These are phyloP conservation scores for Glaucomys volans DNA, from an alignment of 2,113 vertebrate species.

Conservation along the genomic window DNA sequence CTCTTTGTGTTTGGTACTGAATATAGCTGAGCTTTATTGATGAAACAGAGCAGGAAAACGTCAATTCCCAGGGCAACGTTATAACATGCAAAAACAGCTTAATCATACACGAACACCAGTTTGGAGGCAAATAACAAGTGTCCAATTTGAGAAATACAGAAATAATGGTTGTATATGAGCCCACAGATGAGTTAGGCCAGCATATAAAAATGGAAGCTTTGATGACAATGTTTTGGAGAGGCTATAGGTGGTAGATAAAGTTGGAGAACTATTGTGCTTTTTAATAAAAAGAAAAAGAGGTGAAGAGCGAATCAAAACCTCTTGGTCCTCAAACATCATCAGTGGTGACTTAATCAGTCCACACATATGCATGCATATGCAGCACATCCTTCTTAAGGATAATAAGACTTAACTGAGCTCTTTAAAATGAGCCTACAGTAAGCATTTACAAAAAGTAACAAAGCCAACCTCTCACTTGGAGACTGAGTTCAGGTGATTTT, in stretches of 20 bases:
- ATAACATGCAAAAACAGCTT: slow-evolving; percentile 27
- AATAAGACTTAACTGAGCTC: background rate
- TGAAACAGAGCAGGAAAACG: background rate
- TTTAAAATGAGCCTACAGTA: background rate
- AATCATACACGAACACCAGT: background rate
- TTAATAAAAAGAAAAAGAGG: background rate
- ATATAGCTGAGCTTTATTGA: slow-evolving; percentile 32
- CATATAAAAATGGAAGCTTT: slow-evolving; percentile 1
- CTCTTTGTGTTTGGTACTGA: slow-evolving; percentile 18
- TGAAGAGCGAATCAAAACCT: background rate
- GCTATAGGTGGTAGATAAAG: background rate
- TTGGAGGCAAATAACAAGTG: background rate
- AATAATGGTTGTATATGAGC: background rate
- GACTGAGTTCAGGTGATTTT: background rate
- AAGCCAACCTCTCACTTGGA: background rate
- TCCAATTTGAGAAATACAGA: slow-evolving; percentile 31
- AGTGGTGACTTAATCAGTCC: background rate
- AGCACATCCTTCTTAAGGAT: background rate
- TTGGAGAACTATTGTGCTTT: background rate
- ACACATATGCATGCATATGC: background rate
- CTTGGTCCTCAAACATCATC: background rate
- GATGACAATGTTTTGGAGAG: background rate
- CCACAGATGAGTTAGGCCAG: background rate
- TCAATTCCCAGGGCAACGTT: slow-evolving; percentile 7
- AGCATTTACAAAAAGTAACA: background rate